Base-by-base conservation (phyloP, 2,113 vertebrate species). In the Martes martes region DNA sequence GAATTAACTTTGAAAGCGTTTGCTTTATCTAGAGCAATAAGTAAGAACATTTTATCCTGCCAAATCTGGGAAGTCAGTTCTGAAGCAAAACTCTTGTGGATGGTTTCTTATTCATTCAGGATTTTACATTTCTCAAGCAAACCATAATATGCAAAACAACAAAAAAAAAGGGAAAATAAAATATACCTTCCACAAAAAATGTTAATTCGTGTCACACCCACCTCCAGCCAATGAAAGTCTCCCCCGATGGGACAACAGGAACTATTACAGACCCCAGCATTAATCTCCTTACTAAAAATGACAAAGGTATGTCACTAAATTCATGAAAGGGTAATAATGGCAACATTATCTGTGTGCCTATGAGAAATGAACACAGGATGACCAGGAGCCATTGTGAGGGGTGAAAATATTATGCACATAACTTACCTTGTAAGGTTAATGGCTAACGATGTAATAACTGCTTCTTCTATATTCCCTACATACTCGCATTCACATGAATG, bases 1-100 rank as follows among this genome's bases (percentile, higher is more conserved):
- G 92, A 98, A 98, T 39, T 96, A 82, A 98, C 89, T 98, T 98
- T 93, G 93, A 98, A 98, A 98, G 95, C 47, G 61, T 97, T 97
- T 97, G 94, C 89, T 98, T 98, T 87, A 90, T 96, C 89, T 89
- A 86, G 50, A 94, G 95, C 81, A 97, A 11, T 67, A 86, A 96
- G 21, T 1, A 90, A 95, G 89, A 82, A 18, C 21, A 88, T 94
- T 94, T 50, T 73, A 61, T 3, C 93, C 73, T 95, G 33, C 15
- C 45, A 59, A 93, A 86, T 95, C 87, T 36, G 57, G 0, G 71
- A 89, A 91, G 3, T 42, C 0, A 0, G 36, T 84, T 69, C 42
- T 95, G 7, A 45, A 96, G 57, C 24, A 92, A 85, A 95, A 91
- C 19, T 63, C 36, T 55, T 59, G 42, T 87, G 71, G 65, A n/a